Evolutionary conservation across 2,888 invertebrate species (phyloP), one percentile per base, ranked within the genome.

Genomic region (Amblyjoppa fuscipennis): DNA sequence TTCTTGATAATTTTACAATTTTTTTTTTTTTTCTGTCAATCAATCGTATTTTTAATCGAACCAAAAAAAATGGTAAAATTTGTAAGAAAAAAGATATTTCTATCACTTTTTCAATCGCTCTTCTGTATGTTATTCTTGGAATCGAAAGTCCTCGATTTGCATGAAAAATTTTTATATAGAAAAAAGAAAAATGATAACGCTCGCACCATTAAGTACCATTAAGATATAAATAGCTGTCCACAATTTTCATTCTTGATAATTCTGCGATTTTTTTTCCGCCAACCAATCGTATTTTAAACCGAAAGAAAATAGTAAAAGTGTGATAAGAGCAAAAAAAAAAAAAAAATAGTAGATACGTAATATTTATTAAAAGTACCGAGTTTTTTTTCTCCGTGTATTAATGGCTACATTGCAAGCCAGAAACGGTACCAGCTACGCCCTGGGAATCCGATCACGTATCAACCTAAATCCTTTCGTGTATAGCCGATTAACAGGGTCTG

Each of bases 401-500:
- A 31, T 5, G 4, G 25, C 13, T 31, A 31, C 61, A 28, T 25
- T 25, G 20, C 34, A 13, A 31, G 6, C 56, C 71, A 34, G 53
- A 56, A 31, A 25, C 13, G 38, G 53, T 20, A 34, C 31, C 56
- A 56, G 53, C 56, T 53, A 56, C 25, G 56, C 34, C 20, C 28
- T n/a, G 28, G 74, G 61, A 74, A 74, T 16, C 41, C 61, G 74
- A 74, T 61, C 61, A 74, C 59, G 74, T 74, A 41, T 59, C 74
- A 74, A 74, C 66, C 66, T 51, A 66, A 66, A 66, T 66, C 64
- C 20, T 53, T 76, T 53, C 53, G 66, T 53, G 51, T 51, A 76
- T 28, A 45, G 20, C n/a, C 51, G 53, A 76, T 76, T 53, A 66
- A 34, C 76, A 66, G 68, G 20, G 25, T 68, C 4, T 68, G 25